Evolutionary conservation across 2,888 invertebrate species (phyloP), one percentile per base, ranked within the genome.

Genomic region (Apoderus coryli): DNA sequence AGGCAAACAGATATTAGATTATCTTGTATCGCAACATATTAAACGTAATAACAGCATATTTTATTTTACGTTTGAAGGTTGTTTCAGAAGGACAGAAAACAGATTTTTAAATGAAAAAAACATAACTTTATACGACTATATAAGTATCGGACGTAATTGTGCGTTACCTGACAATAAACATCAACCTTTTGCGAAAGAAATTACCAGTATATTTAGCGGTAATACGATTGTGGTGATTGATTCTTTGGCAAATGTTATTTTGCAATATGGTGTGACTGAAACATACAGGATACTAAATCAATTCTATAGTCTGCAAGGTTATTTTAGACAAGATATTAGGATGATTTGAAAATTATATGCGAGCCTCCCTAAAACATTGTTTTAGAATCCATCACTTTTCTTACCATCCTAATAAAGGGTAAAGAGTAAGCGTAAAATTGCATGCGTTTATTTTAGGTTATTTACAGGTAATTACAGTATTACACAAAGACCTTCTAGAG

Each of bases 401-500:
- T 19, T 6, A 19, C n/a, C 19, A 19, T 6, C n/a, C n/a, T 19
- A 7, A 19, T 19, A 19, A 19, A 14, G 12, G 11, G n/a, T 11
- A 13, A 25, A 33, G 14, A 15, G 16, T 35, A 16, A 24, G 30
- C 7, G 7, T 7, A 7, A 19, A 5, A 28, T 22, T 10, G 15
- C 9, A 4, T 15, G 14, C 4, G 22, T 29, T 26, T 27, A 16
- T 15, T 25, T 32, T 16, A 50, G 53, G 40, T 35, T 36, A 50
- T 22, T 36, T 42, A 25, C 52, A 54, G 44, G 40, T 53, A 25
- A 37, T 51, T 10, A 36, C 48, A 12, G 29, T 54, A 6, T 36
- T 67, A 16, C 70, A 70, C 44, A 58, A 47, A 42, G 69, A 70
- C 45, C 59, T 68, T 43, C 40, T 67, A 2, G 41, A 53, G 15